phyloP scores from a whole-genome alignment of 2,113 vertebrate species.

The Isurus oxyrinchus region DNA sequence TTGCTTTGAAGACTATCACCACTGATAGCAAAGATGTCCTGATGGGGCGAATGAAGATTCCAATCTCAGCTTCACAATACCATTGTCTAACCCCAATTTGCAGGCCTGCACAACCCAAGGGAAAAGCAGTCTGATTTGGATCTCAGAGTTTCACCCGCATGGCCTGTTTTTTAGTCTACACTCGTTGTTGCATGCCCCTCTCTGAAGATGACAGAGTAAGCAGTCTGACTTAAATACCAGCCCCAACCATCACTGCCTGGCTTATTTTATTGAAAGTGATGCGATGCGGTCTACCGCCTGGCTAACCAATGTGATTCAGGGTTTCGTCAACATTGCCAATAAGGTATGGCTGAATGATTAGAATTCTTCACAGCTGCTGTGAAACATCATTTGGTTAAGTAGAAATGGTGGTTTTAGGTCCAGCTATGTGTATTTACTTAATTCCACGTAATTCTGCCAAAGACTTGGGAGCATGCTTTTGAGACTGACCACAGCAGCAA shows the following conservation, averaged over 20 bases:
- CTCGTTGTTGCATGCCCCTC: not conserved
- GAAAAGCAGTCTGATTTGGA: not conserved
- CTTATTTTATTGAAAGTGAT: not conserved
- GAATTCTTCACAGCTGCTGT: too few species aligned
- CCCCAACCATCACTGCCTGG: not conserved
- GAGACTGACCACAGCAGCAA: too few species aligned
- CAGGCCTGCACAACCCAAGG: not conserved
- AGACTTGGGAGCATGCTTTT: too few species aligned
- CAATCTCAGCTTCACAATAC: too few species aligned
- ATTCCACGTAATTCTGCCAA: too few species aligned
- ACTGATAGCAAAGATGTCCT: too few species aligned
- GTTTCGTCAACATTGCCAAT: not conserved
- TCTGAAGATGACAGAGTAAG: not conserved
- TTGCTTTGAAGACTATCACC: not conserved
- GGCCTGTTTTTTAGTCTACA: too few species aligned
- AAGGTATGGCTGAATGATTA: not conserved
- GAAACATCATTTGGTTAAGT: too few species aligned
- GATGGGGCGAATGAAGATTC: too few species aligned
- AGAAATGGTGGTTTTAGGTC: too few species aligned
- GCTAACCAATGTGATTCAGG: not conserved
- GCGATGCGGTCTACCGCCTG: not conserved
- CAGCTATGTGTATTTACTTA: too few species aligned
- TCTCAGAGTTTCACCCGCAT: not conserved
- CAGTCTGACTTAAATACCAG: not conserved
- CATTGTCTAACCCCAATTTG: not conserved